Base-by-base conservation (phyloP, 2,888 invertebrate species). In the Drosophila merina region DNA sequence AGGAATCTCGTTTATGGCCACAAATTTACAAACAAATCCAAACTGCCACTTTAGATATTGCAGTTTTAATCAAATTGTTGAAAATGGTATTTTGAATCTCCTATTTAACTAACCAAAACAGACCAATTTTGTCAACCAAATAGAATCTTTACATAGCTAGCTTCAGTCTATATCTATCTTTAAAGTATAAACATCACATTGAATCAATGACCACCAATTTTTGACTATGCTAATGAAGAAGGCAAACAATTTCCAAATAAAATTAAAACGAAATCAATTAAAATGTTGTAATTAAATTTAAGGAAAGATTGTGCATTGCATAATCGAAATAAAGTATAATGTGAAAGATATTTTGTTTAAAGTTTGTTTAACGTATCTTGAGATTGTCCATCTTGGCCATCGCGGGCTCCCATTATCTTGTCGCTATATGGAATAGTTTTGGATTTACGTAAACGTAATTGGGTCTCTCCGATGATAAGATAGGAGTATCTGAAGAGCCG, bases 1-100 rank as follows among this genome's bases (percentile, higher is more conserved):
- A 64, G 52, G 85, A 85, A 87, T 84, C 85, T 85, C 73, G 75
- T 72, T 71, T 67, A 62, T 74, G 74, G 58, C 57, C 44, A 82
- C 83, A 79, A 77, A 80, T 79, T 82, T 76, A 63, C 64, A 75
- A 78, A 68, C 58, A 57, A 81, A 86, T 84, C 63, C 50, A 69
- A 86, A 86, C 82, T 86, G 86, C 82, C 86, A 86, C 76, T 71
- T 60, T 66, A 66, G 64, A 54, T 64, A 66, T 26, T 31, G 26
- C 12, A 54, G 66, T 54, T 64, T 64, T 30, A 31, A 45, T 45
- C n/a, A 33, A 64, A 64, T 45, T 10, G 66, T 45, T 64, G 14
- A 28, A 20, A 63, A 51, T 51, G 28, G 45, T 47, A 14, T 38
- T 68, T 48, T 42, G 47, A 50, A 44, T 63, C 66, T 64, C 40